Conservation (phyloP, 2,113 vertebrate genomes). For the Pitta sordida region DNA sequence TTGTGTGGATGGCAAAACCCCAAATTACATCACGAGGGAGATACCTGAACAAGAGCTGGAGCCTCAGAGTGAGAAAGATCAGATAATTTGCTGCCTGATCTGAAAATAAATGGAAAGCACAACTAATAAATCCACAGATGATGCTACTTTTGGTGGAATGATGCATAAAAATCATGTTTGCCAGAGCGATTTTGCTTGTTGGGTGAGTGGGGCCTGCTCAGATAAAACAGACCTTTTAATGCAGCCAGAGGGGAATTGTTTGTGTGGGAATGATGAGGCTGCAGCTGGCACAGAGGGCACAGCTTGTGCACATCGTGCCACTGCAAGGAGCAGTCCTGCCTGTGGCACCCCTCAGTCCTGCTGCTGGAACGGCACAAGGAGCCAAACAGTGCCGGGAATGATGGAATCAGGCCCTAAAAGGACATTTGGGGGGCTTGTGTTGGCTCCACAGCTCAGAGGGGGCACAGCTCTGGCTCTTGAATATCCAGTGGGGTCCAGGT, state of each 20-base stretch:
- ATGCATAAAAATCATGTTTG: background rate
- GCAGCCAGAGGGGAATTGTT: background rate
- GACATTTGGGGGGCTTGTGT: background rate
- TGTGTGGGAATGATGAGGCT: constrained; percentile 21
- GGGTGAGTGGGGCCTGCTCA: background rate
- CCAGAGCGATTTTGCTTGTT: background rate
- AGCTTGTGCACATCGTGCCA: fast-evolving
- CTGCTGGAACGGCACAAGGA: background rate
- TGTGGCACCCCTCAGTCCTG: background rate
- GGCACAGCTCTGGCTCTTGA: background rate
- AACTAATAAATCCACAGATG: constrained; percentile 1
- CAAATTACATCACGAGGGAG: background rate
- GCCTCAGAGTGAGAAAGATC: background rate
- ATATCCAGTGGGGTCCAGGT: background rate
- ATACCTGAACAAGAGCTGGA: background rate
- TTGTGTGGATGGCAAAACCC: background rate
- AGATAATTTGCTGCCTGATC: constrained; percentile 6
- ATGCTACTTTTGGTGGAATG: background rate
- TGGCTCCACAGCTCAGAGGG: background rate
- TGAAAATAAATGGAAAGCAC: constrained; percentile 22
- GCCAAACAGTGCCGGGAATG: background rate
- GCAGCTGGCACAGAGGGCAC: background rate
- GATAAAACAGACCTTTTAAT: constrained; percentile 9
- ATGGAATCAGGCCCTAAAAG: background rate
- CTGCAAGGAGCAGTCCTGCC: background rate